A percentile compares a stretch with the other conserved stretches of the same genome.
Conservation (phyloP, 1,140 invertebrate species). For the Archegozetes longisetosus region DNA sequence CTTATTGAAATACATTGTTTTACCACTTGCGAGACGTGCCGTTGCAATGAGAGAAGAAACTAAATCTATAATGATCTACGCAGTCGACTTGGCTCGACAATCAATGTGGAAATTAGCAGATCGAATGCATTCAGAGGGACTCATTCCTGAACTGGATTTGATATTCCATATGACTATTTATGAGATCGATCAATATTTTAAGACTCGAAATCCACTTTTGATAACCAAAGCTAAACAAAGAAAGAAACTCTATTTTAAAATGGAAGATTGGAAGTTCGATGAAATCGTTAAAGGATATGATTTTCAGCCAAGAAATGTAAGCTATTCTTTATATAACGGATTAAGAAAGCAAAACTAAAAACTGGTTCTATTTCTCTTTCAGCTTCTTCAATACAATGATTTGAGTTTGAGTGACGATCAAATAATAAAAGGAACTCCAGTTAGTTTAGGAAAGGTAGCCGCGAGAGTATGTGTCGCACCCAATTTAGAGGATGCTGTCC, state of each 20-base stretch:
- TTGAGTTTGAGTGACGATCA: constrained; percentile 5
- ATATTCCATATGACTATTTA: constrained; percentile 48
- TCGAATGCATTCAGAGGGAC: constrained; percentile 41
- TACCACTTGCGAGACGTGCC: constrained; percentile 40
- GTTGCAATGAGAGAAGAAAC: constrained; percentile 39
- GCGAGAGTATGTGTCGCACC: constrained; percentile 49
- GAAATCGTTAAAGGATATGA: constrained; percentile 39
- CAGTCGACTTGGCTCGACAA: constrained; percentile 41
- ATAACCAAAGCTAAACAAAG: constrained; percentile 47
- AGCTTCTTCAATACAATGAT: too few species aligned
- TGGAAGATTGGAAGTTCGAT: constrained; percentile 42
- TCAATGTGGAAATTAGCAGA: constrained; percentile 40
- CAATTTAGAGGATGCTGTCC: constrained; percentile 28
- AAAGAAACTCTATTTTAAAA: constrained; percentile 36
- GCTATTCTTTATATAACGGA: background rate
- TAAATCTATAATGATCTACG: constrained; percentile 23
- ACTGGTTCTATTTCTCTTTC: background rate
- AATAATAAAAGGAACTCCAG: constrained; percentile 44
- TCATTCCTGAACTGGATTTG: constrained; percentile 45
- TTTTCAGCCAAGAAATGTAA: background rate
- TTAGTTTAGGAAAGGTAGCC: constrained; percentile 45
- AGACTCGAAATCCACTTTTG: constrained; percentile 36
- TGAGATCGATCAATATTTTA: constrained; percentile 44
- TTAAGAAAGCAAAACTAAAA: background rate
- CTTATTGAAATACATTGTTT: constrained; percentile 32